Percentiles rank a stretch among this genome's conserved stretches.
These are phyloP conservation scores for Onychomys torridus DNA, from an alignment of 2,797 vertebrate species.

Conservation along the genomic window DNA sequence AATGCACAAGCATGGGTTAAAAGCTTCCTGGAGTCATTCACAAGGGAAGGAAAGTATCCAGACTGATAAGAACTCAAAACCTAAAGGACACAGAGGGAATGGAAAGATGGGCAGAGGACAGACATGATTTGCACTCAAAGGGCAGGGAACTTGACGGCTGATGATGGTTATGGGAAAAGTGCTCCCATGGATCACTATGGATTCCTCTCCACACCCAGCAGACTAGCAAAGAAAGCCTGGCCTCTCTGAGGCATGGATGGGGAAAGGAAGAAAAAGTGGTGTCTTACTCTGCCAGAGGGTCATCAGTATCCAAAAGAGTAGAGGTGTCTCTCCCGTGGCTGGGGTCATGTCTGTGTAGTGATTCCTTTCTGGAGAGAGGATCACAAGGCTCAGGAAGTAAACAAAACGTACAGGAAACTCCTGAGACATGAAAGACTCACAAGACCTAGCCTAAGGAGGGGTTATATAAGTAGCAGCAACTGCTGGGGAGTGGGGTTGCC, in stretches of 20 bases:
- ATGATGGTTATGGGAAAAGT: rapidly evolving
- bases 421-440: background rate
- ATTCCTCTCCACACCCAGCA: background rate
- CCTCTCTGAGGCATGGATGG: background rate
- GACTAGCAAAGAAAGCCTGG: too few species aligned
- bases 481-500: background rate
- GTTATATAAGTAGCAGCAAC: background rate
- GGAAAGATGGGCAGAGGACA: background rate
- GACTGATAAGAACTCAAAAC: background rate
- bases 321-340: background rate
- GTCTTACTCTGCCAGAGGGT: background rate
- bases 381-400: background rate
- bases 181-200: rapidly evolving
- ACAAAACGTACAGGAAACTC: background rate
- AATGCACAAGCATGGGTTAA: background rate
- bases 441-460: background rate
- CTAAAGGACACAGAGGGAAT: background rate
- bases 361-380: background rate
- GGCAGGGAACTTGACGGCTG: background rate
- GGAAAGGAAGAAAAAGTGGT: too few species aligned
- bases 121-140: background rate
- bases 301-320: background rate
- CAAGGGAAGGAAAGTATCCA: background rate
- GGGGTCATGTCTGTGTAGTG: background rate
- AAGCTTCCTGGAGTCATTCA: background rate